Evolutionary conservation across 2,113 vertebrate genomes (phyloP), one percentile per base, ranked within the genome.

Genomic region (Heptranchias perlo): DNA sequence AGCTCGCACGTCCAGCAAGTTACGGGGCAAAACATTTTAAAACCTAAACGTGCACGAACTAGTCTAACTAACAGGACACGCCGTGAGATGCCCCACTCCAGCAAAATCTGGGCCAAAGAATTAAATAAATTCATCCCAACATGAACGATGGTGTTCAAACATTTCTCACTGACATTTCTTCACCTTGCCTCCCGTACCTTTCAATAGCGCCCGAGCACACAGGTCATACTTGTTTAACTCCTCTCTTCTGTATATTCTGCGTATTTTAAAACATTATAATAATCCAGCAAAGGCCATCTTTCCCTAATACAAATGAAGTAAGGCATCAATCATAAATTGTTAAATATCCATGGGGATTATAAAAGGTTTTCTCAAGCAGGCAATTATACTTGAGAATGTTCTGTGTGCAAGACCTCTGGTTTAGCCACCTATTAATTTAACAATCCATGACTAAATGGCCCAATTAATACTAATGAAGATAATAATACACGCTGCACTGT

Each of bases 351-450:
- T 47, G 69, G 96, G 96, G 97, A 97, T 96, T 96, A 91, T 96
- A 96, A 96, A 35, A 31, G 54, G 65, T 67, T 93, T 96, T 97
- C 96, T 96, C 96, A 96, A 97, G 96, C 96, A 97, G 97, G 96
- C 97, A 97, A 97, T 98, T 97, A 97, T 97, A 98, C 97, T 97
- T 76, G 96, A 96, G 97, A 97, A 96, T 96, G 96, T 96, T 97
- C 96, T 96, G 96, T 97, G 96, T 97, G 96, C 96, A 96, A 96
- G 92, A 96, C 96, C 73, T 96, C 8, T 23, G 97, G 94, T 96
- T 95, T 94, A 97, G 95, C 95, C 97, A 64, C 97, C 64, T 73
- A 97, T 97, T 97, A 97, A 97, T 96, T 96, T 96, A 97, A 96
- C 95, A 96, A 96, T 96, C 96, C 64, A 7, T 97, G 96, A 96